Conservation (phyloP, 2,797 vertebrate species). For the Danio choprae region DNA sequence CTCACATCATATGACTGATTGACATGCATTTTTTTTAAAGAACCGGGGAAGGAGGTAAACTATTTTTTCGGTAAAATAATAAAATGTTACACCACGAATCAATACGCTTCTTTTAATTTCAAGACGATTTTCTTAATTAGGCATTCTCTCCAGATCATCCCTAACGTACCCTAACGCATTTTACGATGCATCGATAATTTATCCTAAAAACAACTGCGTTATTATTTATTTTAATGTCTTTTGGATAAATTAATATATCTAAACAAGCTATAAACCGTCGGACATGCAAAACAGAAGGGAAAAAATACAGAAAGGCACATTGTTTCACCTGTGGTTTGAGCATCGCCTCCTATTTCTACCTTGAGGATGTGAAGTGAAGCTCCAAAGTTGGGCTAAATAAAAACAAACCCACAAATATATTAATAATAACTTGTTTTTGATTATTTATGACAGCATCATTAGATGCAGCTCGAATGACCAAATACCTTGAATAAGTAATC, state of each 20-base stretch:
- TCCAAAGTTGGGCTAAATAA: slow-evolving; percentile 90
- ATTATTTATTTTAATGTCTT: not conserved
- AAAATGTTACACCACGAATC: not conserved
- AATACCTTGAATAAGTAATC: slow-evolving; percentile 95
- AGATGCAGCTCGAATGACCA: not conserved
- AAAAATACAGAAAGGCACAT: not conserved
- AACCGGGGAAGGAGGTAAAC: not conserved
- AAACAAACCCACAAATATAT: not conserved
- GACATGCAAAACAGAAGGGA: not conserved
- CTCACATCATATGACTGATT: not conserved
- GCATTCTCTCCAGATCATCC: not conserved
- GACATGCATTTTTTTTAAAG: too few relatives aligned
- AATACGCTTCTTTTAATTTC: not conserved
- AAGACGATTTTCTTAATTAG: not conserved
- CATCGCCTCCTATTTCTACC: slow-evolving; percentile 98
- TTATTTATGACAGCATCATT: not conserved
- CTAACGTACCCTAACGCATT: not conserved
- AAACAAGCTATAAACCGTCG: not conserved
- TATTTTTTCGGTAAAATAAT: not conserved
- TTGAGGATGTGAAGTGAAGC: slow-evolving; percentile 95
- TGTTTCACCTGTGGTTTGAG: slow-evolving; percentile 90
- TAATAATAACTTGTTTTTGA: not conserved
- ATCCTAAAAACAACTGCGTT: too few relatives aligned
- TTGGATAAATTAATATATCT: not conserved
- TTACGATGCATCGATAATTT: too few relatives aligned